These are phyloP conservation scores for Caenorhabditis wallacei DNA, from an alignment of 2,888 invertebrate genomes.

Conservation along the genomic window DNA sequence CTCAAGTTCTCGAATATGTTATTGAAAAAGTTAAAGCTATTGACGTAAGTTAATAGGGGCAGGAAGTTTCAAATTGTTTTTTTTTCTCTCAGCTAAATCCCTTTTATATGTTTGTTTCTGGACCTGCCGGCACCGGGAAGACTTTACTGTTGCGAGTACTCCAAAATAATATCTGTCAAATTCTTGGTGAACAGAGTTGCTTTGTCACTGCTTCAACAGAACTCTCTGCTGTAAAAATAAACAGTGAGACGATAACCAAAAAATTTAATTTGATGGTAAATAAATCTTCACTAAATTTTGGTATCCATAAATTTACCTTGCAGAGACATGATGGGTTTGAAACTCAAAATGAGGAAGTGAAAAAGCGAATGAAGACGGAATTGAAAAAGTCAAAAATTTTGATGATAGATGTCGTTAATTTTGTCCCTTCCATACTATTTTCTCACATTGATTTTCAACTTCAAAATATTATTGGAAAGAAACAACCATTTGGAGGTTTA, in stretches of 20 bases:
- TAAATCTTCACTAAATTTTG: too few relatives aligned
- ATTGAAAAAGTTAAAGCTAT: neutral
- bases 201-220: neutral
- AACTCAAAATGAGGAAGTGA: neutral
- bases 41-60: neutral
- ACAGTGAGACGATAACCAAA: neutral
- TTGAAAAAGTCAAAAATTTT: neutral
- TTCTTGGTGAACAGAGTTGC: neutral
- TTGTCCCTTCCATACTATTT: neutral
- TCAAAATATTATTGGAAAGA: neutral
- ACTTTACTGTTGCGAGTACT: neutral
- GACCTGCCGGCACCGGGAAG: neutral
- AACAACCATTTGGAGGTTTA: neutral
- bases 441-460: neutral
- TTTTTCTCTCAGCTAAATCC: neutral
- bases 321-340: neutral
- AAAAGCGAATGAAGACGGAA: neutral
- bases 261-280: too few relatives aligned
- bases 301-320: too few relatives aligned
- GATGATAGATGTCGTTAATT: neutral
- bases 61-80: too few relatives aligned
- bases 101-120: neutral
- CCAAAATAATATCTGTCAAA: neutral
- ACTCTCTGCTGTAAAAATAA: neutral
- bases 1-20: neutral